Conservation (phyloP, 92 coral and sea anemone genomes). For the Siderastrea radians region DNA sequence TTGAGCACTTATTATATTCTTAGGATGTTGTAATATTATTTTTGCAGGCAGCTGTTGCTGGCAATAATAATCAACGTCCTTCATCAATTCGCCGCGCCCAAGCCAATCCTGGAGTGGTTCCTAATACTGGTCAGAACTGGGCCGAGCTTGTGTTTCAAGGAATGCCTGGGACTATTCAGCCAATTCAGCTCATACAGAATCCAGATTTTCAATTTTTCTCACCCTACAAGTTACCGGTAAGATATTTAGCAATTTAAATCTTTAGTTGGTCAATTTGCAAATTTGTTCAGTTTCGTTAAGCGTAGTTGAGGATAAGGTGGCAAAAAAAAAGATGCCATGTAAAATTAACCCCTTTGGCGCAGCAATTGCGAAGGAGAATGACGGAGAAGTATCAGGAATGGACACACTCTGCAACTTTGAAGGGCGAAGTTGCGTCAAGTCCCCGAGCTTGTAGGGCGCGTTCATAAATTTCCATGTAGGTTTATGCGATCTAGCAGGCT, state of each 20-base stretch:
- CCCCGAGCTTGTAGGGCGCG: no score
- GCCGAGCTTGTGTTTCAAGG: constrained; percentile 17
- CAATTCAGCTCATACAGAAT: background rate
- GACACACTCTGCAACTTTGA: no score
- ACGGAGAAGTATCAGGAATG: no score
- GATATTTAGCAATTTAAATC: background rate
- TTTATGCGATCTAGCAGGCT: no score
- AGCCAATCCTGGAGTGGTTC: background rate
- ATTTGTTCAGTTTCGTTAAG: background rate
- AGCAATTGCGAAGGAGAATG: no score
- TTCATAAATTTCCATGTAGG: no score
- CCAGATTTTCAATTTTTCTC: constrained; percentile 8
- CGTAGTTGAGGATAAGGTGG: background rate
- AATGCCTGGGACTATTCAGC: constrained; percentile 1
- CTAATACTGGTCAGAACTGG: constrained; percentile 26
- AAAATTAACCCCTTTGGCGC: no score
- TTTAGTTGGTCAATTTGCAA: background rate
- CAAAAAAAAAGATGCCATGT: background rate
- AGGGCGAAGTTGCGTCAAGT: no score
- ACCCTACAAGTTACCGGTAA: constrained; percentile 48
- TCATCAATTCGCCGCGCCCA: constrained; percentile 1
- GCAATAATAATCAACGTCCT: background rate
- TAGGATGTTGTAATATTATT: background rate
- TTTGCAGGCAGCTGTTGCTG: background rate
- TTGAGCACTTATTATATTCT: no score